Evolutionary conservation across 37 sponge, comb jelly and placozoan species (phyloP).

Genomic region (Oopsacas minuta): DNA sequence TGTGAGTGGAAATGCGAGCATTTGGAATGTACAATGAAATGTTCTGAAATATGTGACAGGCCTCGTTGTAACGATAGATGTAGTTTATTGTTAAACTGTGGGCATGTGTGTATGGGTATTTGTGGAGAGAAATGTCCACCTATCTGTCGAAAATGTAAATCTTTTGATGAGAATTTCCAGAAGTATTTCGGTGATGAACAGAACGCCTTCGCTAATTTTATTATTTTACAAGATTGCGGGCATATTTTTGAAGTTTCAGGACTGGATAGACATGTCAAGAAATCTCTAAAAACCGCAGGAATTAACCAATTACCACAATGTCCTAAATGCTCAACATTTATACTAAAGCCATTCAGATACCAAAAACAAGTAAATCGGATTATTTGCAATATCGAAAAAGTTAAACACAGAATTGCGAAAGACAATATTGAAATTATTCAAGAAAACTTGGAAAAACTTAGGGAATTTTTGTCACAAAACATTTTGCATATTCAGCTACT

Average conservation of each 20-base stretch:
- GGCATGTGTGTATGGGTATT: conserved; percentile 68
- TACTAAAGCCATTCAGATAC: background rate
- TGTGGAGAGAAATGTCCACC: conserved; percentile 79
- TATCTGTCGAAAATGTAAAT: conserved; percentile 37
- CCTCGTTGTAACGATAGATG: conserved; percentile 49
- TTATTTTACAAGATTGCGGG: conserved; percentile 55
- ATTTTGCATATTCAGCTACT: background rate
- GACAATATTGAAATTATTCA: background rate
- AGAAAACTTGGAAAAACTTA: background rate
- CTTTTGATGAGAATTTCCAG: conserved; percentile 36
- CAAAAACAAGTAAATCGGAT: background rate
- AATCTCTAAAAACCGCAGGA: background rate
- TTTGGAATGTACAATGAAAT: conserved; percentile 36
- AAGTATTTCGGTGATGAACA: conserved; percentile 80
- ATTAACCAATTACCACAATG: background rate
- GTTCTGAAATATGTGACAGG: conserved; percentile 61
- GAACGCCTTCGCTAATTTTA: conserved; percentile 54
- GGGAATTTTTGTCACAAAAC: background rate
- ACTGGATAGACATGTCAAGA: conserved; percentile 26
- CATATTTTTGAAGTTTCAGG: conserved; percentile 66
- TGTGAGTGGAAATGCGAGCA: conserved; percentile 72
- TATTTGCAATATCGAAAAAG: background rate
- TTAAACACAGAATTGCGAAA: background rate
- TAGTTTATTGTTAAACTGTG: conserved; percentile 34
- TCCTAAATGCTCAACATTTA: background rate